Percentiles rank a stretch among this genome's conserved stretches.
phyloP scores from a whole-genome alignment of 1,140 invertebrate genomes.

The Caenorhabditis inopinata region DNA sequence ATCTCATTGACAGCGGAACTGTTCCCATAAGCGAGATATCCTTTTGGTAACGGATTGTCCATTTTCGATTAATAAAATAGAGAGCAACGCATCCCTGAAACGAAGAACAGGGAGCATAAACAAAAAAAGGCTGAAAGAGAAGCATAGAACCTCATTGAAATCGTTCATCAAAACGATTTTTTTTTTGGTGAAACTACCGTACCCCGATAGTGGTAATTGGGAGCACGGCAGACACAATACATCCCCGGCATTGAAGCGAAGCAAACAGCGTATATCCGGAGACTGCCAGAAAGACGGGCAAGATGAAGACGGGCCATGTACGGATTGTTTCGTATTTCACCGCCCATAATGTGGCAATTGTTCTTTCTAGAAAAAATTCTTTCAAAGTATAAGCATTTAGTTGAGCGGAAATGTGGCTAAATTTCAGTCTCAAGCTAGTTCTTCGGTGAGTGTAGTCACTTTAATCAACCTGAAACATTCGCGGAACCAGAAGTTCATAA shows the following conservation, averaged over 20 bases:
- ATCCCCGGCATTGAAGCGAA: not conserved
- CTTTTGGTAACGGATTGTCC: not conserved
- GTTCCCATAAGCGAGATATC: not conserved
- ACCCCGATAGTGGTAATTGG: not conserved
- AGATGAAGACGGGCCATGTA: not conserved
- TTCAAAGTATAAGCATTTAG: too few relatives aligned
- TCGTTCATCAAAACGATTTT: too few relatives aligned
- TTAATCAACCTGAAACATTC: too few relatives aligned
- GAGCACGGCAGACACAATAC: not conserved
- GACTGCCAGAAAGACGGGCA: not conserved
- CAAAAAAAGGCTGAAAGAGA: too few relatives aligned
- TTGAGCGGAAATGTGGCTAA: too few relatives aligned
- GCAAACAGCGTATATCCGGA: not conserved
- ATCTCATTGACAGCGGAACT: conserved; percentile 28
- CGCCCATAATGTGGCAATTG: not conserved
- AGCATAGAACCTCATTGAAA: too few relatives aligned
- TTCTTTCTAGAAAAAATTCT: not conserved
- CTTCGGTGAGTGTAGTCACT: too few relatives aligned
- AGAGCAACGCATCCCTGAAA: conserved; percentile 5
- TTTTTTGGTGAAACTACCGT: not conserved
- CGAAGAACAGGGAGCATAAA: too few relatives aligned
- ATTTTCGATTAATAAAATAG: not conserved
- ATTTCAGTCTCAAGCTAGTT: too few relatives aligned
- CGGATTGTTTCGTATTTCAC: not conserved
- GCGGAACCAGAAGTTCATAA: too few relatives aligned